phyloP scores from a whole-genome alignment of 2,797 vertebrate species.

The Apogon hyalosoma region DNA sequence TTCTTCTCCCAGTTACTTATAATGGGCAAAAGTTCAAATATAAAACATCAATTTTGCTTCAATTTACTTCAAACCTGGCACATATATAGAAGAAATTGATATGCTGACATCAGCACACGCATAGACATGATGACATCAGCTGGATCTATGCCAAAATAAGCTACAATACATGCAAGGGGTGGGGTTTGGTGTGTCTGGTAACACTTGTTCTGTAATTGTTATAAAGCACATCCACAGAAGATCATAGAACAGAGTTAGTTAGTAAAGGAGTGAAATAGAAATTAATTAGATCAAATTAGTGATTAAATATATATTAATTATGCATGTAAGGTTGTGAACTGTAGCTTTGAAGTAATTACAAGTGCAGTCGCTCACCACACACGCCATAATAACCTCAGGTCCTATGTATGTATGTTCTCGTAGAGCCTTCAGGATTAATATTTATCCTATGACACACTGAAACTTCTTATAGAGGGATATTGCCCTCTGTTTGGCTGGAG shows the following conservation, averaged over 20 bases:
- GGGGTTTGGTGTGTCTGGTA: too few species aligned
- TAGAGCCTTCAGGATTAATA: background rate
- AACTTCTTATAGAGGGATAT: constrained; percentile 1
- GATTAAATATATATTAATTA: constrained; percentile 15
- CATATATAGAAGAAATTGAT: too few species aligned
- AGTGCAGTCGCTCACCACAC: background rate
- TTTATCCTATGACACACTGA: background rate
- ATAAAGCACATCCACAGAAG: background rate
- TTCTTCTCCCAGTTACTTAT: too few species aligned
- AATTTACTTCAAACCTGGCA: too few species aligned
- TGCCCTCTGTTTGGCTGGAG: background rate
- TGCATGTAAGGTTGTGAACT: constrained; percentile 7
- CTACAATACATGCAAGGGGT: too few species aligned
- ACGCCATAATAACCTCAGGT: background rate
- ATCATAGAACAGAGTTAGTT: background rate
- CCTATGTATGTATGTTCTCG: background rate
- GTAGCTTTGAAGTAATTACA: constrained; percentile 2
- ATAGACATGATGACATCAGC: too few species aligned
- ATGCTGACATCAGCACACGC: too few species aligned
- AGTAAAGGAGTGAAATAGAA: constrained; percentile 11
- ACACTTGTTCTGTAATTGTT: constrained; percentile 2
- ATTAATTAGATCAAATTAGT: constrained; percentile 12
- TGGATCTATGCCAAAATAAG: too few species aligned
- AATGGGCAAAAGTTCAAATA: too few species aligned
- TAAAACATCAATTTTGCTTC: too few species aligned